Base-by-base conservation (phyloP, 2,888 invertebrate species). In the Octonoba sinensis region DNA sequence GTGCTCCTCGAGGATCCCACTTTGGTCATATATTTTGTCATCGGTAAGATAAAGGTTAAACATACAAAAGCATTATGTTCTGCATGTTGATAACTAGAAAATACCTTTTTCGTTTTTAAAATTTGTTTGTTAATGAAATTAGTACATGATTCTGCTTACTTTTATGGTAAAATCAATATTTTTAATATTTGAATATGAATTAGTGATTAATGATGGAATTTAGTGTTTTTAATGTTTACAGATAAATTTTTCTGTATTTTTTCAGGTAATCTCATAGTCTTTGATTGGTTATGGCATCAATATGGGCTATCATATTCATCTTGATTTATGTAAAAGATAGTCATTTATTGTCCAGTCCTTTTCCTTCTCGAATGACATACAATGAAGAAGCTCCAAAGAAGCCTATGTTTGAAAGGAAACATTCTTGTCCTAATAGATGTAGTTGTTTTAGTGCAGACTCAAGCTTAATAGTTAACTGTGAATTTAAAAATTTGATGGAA, bases 341-440 rank as follows among this genome's bases (percentile, higher is more conserved):
- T 36, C 18, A 60, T 51, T 49, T 70, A 22, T 46, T 57, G 27
- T 65, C 64, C 15, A 64, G 54, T 20, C 51, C 70, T 36, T 77
- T 71, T 64, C 57, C 77, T 36, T 49, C 77, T 18, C 44, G 71
- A 56, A 24, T 64, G 13, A 62, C 69, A n/a, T 13, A 57, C 4
- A 47, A 70, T 64, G 46, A 47, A 46, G 70, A 70, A 56, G 56
- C 64, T 27, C 18, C 24, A 27, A 47, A 64, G 8, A 54, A 54
- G 54, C 54, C 62, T 13, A 44, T 49, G 51, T 36, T 57, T 18
- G 70, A 71, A 49, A 46, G 22, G 20, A 70, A 24, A 18, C 27
- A n/a, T 27, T 27, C n/a, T 62, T 82, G 82, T 44, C 71, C 75
- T 24, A 47, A 18, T 15, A 56, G 44, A n/a, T 82, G 82, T 64